A percentile compares a stretch with the other conserved stretches of the same genome.
Conservation (phyloP, 2,113 vertebrate species). For the Aramus guarauna region DNA sequence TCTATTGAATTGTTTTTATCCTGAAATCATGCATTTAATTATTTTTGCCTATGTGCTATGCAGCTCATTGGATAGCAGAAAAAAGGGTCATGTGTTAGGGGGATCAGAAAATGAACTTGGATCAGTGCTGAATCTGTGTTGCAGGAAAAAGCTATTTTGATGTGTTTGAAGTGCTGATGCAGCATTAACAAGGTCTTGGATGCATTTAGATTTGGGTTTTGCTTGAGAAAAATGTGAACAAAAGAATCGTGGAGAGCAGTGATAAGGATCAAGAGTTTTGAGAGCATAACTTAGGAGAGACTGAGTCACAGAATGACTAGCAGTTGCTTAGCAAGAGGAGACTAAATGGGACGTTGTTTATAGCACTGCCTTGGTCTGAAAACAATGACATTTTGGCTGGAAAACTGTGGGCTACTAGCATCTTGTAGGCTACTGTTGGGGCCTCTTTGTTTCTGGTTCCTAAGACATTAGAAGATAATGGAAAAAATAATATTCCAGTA, state of each 20-base stretch:
- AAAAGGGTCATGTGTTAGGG: accelerated
- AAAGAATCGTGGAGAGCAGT: neutral
- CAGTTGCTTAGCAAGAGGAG: neutral
- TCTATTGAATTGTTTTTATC: neutral
- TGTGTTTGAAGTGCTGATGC: neutral
- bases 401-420: neutral
- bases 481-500: neutral
- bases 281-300: neutral
- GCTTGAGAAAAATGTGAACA: neutral
- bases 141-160: neutral
- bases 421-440: neutral
- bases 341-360: neutral
- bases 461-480: neutral
- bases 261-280: neutral
- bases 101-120: neutral
- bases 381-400: neutral
- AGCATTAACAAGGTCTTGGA: neutral
- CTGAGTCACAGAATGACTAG: neutral
- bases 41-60: neutral
- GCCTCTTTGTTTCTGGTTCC: neutral
- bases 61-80: neutral
- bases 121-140: neutral
- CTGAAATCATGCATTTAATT: neutral
- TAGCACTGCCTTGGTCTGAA: neutral
- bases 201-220: neutral